phyloP scores from a whole-genome alignment of 2,113 vertebrate species.

The Atrichornis clamosus region DNA sequence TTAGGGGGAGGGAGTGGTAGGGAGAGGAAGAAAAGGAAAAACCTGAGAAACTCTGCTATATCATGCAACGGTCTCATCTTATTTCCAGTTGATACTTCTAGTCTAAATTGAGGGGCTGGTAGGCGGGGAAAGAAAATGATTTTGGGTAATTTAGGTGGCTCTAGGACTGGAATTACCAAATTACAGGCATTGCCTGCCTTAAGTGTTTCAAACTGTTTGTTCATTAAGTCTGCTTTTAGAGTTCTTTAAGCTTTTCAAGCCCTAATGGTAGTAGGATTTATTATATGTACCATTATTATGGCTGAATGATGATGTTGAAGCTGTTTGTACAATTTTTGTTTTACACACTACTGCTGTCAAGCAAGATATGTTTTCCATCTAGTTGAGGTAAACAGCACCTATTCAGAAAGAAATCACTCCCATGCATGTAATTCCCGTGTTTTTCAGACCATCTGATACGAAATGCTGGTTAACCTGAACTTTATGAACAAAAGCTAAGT shows the following conservation, averaged over 20 bases:
- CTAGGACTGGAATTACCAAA: neutral
- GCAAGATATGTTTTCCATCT: neutral
- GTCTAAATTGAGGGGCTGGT: fast-evolving
- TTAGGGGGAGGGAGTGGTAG: too few relatives aligned
- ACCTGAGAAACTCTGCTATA: neutral
- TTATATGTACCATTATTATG: neutral
- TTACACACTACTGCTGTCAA: neutral
- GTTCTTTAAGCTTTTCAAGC: neutral
- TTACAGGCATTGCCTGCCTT: neutral
- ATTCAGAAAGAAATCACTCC: neutral
- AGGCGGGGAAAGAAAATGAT: neutral
- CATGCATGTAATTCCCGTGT: neutral
- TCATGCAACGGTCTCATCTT: neutral
- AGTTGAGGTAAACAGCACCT: neutral
- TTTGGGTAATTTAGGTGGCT: neutral
- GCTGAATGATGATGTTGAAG: neutral
- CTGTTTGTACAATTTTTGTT: neutral
- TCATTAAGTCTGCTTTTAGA: neutral
- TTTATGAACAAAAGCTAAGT: neutral
- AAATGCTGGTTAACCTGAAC: neutral
- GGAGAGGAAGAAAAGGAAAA: neutral
- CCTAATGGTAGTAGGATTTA: neutral
- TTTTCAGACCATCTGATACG: fast-evolving
- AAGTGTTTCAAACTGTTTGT: neutral
- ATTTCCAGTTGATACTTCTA: neutral